Conservation (phyloP, 2,113 vertebrate species). For the Prinia subflava region DNA sequence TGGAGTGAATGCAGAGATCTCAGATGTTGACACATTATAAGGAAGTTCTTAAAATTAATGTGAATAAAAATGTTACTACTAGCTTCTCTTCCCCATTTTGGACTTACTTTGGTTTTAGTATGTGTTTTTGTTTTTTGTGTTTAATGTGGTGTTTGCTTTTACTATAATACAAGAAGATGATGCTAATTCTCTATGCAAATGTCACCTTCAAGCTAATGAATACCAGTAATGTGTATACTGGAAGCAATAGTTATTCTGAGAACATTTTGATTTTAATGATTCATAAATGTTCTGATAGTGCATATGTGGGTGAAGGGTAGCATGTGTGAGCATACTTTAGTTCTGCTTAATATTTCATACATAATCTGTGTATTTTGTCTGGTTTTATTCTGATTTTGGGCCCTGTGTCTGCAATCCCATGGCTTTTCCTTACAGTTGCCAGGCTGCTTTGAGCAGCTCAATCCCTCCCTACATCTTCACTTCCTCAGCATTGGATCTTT, state of each 20-base stretch:
- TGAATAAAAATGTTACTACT: not conserved
- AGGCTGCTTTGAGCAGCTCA: not conserved
- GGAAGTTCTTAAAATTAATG: not conserved
- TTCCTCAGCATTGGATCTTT: not conserved
- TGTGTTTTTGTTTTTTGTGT: not conserved
- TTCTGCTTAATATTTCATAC: not conserved
- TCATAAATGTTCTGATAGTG: not conserved
- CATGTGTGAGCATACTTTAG: not conserved
- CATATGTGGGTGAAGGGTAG: not conserved
- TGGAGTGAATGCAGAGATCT: not conserved
- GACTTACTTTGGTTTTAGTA: not conserved
- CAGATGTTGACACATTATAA: not conserved
- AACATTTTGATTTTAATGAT: not conserved
- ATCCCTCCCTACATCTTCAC: accelerated
- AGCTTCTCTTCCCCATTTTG: not conserved
- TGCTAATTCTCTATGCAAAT: not conserved
- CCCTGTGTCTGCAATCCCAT: not conserved
- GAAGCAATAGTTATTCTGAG: not conserved
- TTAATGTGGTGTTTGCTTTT: not conserved
- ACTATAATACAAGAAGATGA: not conserved
- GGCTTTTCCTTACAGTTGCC: not conserved
- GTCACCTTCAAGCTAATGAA: not conserved
- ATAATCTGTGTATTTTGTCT: not conserved
- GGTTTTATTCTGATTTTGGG: not conserved
- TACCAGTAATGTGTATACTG: not conserved